phyloP scores from a whole-genome alignment of 2,113 vertebrate species.

The Pseudonaja textilis region DNA sequence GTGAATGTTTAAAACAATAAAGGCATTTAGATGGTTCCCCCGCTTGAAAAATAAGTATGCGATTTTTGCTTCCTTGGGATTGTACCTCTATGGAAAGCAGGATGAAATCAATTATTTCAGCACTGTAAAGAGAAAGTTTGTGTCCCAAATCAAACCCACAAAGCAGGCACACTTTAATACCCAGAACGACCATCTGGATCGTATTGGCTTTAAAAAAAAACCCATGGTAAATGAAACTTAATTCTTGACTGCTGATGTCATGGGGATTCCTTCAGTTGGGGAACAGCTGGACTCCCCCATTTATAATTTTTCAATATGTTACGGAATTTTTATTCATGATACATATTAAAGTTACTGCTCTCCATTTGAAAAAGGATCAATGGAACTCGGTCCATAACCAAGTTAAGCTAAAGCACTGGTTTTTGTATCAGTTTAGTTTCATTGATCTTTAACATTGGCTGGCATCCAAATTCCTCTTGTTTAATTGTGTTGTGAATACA shows the following conservation, averaged over 20 bases:
- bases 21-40: constrained; percentile 20
- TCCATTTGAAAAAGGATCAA: not conserved
- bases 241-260: constrained; percentile 69
- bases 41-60: constrained; percentile 54
- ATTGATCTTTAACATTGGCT: not conserved
- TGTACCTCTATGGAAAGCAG: constrained; percentile 55
- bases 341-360: constrained; percentile 48
- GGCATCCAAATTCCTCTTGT: not conserved
- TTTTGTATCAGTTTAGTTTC: not conserved
- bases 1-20: constrained; percentile 42
- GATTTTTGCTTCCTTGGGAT: constrained; percentile 47
- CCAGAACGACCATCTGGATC: constrained; percentile 74
- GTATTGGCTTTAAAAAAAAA: constrained; percentile 52
- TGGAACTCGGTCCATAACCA: not conserved
- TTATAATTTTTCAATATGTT: constrained; percentile 32
- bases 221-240: constrained; percentile 71
- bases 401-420: not conserved
- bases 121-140: constrained; percentile 62
- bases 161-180: constrained; percentile 66
- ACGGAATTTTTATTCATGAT: constrained; percentile 52
- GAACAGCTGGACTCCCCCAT: constrained; percentile 63
- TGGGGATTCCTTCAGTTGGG: constrained; percentile 58
- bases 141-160: constrained; percentile 65
- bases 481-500: not conserved
- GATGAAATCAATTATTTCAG: constrained; percentile 77